These are phyloP conservation scores for Heliangelus exortis DNA, from an alignment of 2,797 vertebrate genomes.

Conservation along the genomic window DNA sequence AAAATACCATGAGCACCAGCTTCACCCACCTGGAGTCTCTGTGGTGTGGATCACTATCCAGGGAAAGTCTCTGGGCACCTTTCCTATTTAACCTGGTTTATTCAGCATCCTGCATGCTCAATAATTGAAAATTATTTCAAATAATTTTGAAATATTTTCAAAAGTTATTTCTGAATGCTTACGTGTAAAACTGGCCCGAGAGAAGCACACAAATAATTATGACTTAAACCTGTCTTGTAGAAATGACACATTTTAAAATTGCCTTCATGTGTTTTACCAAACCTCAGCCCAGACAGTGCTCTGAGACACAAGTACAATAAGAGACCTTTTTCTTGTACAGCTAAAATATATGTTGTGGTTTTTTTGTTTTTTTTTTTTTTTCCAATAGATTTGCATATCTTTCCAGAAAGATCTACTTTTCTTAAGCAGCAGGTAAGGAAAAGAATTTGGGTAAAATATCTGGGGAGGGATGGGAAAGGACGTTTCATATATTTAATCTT, in stretches of 20 bases:
- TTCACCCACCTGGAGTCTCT: not conserved
- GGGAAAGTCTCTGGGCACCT: not conserved
- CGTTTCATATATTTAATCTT: constrained; percentile 84
- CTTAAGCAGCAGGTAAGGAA: constrained; percentile 51
- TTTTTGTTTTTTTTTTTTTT: not conserved
- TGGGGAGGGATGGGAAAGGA: constrained; percentile 32
- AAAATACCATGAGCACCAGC: not conserved
- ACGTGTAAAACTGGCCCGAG: not conserved
- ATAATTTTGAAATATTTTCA: not conserved
- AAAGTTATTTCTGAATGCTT: not conserved
- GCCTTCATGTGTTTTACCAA: not conserved
- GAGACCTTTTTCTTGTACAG: not conserved
- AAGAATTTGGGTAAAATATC: constrained; percentile 33
- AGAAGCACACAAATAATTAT: not conserved
- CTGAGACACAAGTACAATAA: not conserved
- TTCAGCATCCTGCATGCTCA: not conserved
- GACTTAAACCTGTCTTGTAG: not conserved
- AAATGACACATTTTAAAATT: not conserved
- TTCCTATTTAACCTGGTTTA: not conserved
- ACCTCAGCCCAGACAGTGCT: not conserved
- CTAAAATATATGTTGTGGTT: not conserved
- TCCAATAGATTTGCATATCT: not conserved
- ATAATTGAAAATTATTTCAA: no score
- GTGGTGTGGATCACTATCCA: not conserved
- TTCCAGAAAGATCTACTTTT: not conserved